These are phyloP conservation scores for Drosophila arawakana DNA, from an alignment of 1,140 invertebrate species.

Conservation along the genomic window DNA sequence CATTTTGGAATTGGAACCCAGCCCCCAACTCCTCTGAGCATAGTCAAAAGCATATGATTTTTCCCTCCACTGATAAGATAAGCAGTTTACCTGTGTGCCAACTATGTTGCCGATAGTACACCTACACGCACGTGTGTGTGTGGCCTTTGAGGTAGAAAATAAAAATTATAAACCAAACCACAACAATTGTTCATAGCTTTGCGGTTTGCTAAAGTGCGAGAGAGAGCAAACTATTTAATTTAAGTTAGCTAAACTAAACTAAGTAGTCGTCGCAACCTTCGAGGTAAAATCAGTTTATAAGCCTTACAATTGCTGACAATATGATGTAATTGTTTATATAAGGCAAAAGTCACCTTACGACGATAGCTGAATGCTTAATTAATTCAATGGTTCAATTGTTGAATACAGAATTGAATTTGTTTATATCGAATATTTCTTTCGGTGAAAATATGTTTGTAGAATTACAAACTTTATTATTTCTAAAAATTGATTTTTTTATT, in stretches of 20 bases:
- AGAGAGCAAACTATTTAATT: constrained; percentile 1
- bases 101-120: constrained; percentile 33
- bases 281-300: constrained; percentile 5
- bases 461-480: too few relatives aligned
- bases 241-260: constrained; percentile 1
- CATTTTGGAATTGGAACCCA: constrained; percentile 23
- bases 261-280: constrained; percentile 25
- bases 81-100: constrained; percentile 10
- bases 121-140: constrained; percentile 9
- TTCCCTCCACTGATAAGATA: constrained; percentile 39
- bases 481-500: too few relatives aligned
- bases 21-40: constrained; percentile 24
- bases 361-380: constrained; percentile 7
- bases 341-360: background rate
- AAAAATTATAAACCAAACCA: constrained; percentile 23
- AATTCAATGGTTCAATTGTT: background rate
- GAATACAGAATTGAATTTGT: background rate
- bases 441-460: too few relatives aligned
- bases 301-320: constrained; percentile 24
- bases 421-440: background rate
- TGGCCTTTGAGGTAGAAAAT: constrained; percentile 8
- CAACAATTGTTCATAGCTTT: constrained; percentile 43
- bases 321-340: constrained; percentile 49
- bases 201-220: constrained; percentile 14
- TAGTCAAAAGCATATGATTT: constrained; percentile 49